Evolutionary conservation across 2,113 vertebrate species (phyloP).

Genomic region (Megalops atlanticus): DNA sequence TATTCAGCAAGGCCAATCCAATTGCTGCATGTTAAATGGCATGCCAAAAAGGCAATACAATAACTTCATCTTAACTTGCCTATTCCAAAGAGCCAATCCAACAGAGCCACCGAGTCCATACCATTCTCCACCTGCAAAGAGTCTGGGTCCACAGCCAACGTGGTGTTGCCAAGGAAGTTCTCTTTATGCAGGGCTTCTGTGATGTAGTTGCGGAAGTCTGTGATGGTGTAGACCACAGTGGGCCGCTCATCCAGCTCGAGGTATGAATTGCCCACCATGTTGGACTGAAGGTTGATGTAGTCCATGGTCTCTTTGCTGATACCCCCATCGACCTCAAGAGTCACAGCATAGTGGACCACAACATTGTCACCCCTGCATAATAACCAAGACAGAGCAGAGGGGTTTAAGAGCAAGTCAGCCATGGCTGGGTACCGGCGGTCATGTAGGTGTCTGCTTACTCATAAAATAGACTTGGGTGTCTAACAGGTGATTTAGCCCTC

Average conservation of each 20-base stretch:
- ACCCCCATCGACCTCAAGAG: conserved; percentile 77
- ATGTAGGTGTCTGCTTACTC: too few relatives aligned
- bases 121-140: conserved; percentile 77
- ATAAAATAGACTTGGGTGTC: neutral
- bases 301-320: conserved; percentile 83
- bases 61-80: neutral
- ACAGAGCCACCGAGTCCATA: conserved; percentile 44
- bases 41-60: too few relatives aligned
- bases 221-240: conserved; percentile 84
- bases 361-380: conserved; percentile 73
- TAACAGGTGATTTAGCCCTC: neutral
- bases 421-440: too few relatives aligned
- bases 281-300: conserved; percentile 84
- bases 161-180: conserved; percentile 73
- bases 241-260: conserved; percentile 78
- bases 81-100: neutral
- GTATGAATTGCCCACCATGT: conserved; percentile 84
- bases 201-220: conserved; percentile 86
- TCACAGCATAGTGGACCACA: conserved; percentile 81
- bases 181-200: conserved; percentile 82
- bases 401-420: neutral
- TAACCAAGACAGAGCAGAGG: neutral
- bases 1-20: too few relatives aligned
- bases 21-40: too few relatives aligned
- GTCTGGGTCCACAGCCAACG: conserved; percentile 69